phyloP scores from a whole-genome alignment of 2,888 invertebrate species.

The Phymatocera aterrima region DNA sequence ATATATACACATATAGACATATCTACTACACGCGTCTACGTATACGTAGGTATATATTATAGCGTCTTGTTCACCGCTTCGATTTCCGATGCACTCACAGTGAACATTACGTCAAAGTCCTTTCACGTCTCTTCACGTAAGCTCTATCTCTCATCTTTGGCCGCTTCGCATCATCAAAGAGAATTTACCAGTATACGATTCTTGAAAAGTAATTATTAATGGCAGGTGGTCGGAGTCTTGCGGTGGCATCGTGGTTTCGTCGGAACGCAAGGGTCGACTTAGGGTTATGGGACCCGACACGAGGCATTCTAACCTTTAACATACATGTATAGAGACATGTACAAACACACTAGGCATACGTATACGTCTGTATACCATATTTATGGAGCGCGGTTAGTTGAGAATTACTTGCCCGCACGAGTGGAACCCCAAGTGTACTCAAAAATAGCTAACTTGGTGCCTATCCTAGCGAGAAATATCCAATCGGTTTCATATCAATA shows the following conservation, averaged over 20 bases:
- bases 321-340: not conserved
- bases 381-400: not conserved
- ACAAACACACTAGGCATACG: not conserved
- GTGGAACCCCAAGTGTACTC: slow-evolving; percentile 15
- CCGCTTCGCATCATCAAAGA: not conserved
- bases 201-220: slow-evolving; percentile 38
- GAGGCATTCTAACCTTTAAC: slow-evolving; percentile 11
- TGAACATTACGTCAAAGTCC: slow-evolving; percentile 13
- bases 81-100: not conserved
- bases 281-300: slow-evolving; percentile 27
- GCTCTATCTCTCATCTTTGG: not conserved
- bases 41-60: not conserved
- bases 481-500: slow-evolving; percentile 16
- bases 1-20: not conserved
- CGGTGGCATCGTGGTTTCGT: slow-evolving; percentile 13
- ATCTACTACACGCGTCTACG: not conserved
- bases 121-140: not conserved
- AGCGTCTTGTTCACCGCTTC: not conserved
- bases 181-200: not conserved
- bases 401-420: slow-evolving; percentile 25
- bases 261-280: slow-evolving; percentile 27
- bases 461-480: slow-evolving; percentile 25
- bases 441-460: slow-evolving; percentile 18
- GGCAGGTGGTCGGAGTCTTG: slow-evolving; percentile 11
- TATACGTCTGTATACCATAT: not conserved